These are phyloP conservation scores for Pollimyrus isidori DNA, from an alignment of 2,113 vertebrate species.

Conservation along the genomic window DNA sequence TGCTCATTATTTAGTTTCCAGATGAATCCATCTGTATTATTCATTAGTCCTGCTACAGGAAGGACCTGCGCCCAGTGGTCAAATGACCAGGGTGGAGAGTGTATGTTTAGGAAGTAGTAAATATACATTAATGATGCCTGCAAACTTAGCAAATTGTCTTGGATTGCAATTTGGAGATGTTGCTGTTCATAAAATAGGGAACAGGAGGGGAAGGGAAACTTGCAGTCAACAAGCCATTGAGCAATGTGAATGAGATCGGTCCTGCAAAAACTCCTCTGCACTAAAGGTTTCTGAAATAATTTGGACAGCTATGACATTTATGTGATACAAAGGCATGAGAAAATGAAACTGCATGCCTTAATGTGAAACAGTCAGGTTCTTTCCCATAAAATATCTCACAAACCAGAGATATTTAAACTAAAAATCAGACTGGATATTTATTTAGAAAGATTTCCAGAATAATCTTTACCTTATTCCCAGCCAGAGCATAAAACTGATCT, in stretches of 20 bases:
- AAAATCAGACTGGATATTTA: not conserved
- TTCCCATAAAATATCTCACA: not conserved
- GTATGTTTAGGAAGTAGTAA: not conserved
- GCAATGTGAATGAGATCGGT: not conserved
- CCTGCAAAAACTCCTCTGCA: not conserved
- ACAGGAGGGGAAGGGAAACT: not conserved
- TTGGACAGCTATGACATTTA: not conserved
- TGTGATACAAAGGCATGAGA: not conserved
- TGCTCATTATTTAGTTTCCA: not conserved
- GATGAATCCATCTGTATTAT: not conserved
- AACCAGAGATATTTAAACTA: not conserved
- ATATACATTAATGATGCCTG: not conserved
- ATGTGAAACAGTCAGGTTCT: not conserved
- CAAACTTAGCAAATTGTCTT: slow-evolving; percentile 3
- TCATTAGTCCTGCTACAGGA: not conserved
- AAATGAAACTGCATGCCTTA: not conserved
- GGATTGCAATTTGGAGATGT: not conserved
- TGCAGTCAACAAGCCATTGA: not conserved
- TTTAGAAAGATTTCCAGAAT: not conserved
- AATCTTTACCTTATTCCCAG: not conserved
- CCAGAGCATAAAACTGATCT: not conserved
- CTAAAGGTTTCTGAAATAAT: slow-evolving; percentile 1
- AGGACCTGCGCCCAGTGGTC: not conserved
- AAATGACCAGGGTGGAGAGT: not conserved
- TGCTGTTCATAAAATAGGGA: not conserved